Evolutionary conservation across 2,797 vertebrate species (phyloP).

Genomic region (Austrolebias charrua): DNA sequence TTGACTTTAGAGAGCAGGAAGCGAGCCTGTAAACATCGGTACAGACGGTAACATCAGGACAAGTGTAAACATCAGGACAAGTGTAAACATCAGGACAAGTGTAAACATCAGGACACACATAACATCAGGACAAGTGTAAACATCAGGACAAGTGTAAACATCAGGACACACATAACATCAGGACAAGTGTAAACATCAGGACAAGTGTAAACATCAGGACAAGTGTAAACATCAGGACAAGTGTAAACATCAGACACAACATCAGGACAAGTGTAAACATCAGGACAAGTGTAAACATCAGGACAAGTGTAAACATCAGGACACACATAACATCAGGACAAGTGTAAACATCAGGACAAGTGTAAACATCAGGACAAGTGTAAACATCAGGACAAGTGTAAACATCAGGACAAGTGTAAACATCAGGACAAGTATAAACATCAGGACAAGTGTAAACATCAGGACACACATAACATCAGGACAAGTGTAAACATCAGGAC

Average conservation of each 20-base stretch:
- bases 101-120: constrained; percentile 7
- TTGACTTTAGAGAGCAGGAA: constrained; percentile 98
- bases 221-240: constrained; percentile 46
- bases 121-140: constrained; percentile 46
- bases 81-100: constrained; percentile 38
- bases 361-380: constrained; percentile 46
- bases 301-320: constrained; percentile 45
- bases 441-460: constrained; percentile 43
- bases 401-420: constrained; percentile 44
- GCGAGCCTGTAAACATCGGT: constrained; percentile 79
- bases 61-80: constrained; percentile 46
- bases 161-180: too few relatives aligned
- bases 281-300: neutral
- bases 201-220: neutral
- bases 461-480: neutral
- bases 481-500: constrained; percentile 45
- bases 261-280: constrained; percentile 44
- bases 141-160: neutral
- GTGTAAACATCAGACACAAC: too few relatives aligned
- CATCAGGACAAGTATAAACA: neutral
- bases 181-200: constrained; percentile 45
- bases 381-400: neutral
- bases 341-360: constrained; percentile 46
- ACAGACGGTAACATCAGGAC: neutral
- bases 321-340: neutral